Percentiles rank a stretch among this genome's conserved stretches.
Conservation (phyloP, 2,888 invertebrate species). For the Lymantria monacha region DNA sequence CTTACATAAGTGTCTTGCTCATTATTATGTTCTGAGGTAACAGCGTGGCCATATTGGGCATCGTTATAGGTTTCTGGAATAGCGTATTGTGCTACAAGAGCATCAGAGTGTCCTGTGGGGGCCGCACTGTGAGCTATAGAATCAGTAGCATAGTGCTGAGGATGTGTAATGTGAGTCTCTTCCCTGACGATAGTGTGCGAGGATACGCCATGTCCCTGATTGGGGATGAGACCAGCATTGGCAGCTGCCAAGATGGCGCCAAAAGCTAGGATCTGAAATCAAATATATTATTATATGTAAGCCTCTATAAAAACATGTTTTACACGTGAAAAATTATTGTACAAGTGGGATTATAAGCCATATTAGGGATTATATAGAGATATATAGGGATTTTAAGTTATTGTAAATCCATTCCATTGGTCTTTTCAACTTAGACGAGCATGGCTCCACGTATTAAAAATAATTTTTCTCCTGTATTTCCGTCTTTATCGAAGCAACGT, state of each 20-base stretch:
- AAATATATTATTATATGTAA: not conserved
- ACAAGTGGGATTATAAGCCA: no score
- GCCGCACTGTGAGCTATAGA: not conserved
- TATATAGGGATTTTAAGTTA: no score
- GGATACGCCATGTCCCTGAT: constrained; percentile 7
- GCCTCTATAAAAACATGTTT: no score
- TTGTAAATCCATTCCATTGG: no score
- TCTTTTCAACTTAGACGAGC: no score
- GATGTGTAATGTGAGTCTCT: not conserved
- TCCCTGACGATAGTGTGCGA: not conserved
- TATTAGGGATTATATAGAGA: no score
- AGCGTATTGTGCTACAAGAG: not conserved
- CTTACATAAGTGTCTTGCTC: not conserved
- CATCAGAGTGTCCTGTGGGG: not conserved
- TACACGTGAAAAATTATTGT: no score
- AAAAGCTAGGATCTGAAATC: constrained; percentile 10
- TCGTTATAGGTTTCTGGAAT: not conserved
- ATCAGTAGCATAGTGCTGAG: not conserved
- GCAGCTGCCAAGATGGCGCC: constrained; percentile 43
- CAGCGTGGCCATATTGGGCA: not conserved
- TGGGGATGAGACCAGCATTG: constrained; percentile 39
- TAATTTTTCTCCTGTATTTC: no score
- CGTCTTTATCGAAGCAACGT: no score
- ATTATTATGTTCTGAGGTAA: not conserved
- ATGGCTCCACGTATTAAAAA: no score